These are phyloP conservation scores for Automeris io DNA, from an alignment of 2,888 invertebrate genomes.

Conservation along the genomic window DNA sequence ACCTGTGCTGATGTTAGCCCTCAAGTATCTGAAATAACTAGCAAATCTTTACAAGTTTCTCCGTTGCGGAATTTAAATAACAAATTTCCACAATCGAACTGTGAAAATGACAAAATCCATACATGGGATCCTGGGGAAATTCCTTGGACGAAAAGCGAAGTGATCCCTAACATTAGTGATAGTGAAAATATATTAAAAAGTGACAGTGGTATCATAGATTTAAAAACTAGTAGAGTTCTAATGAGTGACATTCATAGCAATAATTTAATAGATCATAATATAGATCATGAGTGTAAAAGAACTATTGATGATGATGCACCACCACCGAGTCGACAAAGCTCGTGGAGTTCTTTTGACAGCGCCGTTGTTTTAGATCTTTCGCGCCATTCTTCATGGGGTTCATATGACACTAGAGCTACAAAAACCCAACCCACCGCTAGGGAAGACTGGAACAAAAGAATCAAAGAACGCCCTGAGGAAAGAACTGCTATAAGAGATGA, in stretches of 20 bases:
- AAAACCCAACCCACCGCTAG: slow-evolving; percentile 27
- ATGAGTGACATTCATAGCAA: slow-evolving; percentile 82
- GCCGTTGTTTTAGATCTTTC: slow-evolving; percentile 85
- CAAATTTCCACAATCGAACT: slow-evolving; percentile 39
- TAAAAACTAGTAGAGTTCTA: slow-evolving; percentile 51
- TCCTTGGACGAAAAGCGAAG: slow-evolving; percentile 35
- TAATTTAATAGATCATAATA: slow-evolving; percentile 82
- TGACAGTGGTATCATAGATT: slow-evolving; percentile 69
- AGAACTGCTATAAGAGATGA: slow-evolving; percentile 18
- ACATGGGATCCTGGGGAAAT: slow-evolving; percentile 83
- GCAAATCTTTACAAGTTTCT: slow-evolving; percentile 32
- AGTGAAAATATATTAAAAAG: slow-evolving; percentile 69
- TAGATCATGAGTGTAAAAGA: slow-evolving; percentile 72
- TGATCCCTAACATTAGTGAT: slow-evolving; percentile 41
- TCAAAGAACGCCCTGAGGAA: slow-evolving; percentile 40
- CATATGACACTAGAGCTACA: slow-evolving; percentile 79
- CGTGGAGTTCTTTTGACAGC: slow-evolving; percentile 88
- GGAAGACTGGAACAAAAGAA: slow-evolving; percentile 41
- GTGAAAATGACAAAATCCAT: slow-evolving; percentile 73
- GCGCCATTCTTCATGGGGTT: slow-evolving; percentile 89
- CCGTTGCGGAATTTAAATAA: slow-evolving; percentile 44
- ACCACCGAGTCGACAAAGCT: slow-evolving; percentile 80
- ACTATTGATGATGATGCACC: slow-evolving; percentile 40
- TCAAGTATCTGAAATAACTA: slow-evolving; percentile 19
- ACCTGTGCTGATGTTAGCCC: slow-evolving; percentile 17